Percentiles rank a stretch among this genome's conserved stretches.
phyloP scores from a whole-genome alignment of 1,140 invertebrate species.

The Ceratitis capitata region DNA sequence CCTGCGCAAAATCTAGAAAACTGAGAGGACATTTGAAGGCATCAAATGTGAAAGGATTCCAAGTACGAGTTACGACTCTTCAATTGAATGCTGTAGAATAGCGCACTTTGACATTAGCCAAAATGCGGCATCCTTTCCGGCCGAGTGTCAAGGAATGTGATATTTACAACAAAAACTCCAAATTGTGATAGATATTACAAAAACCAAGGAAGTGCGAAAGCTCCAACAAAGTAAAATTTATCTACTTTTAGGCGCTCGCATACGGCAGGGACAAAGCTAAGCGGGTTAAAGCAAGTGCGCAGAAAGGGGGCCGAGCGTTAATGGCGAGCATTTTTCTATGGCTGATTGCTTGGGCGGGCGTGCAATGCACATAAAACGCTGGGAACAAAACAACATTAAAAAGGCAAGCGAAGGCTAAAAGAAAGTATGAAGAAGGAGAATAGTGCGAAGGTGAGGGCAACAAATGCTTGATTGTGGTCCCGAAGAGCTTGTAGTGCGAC shows the following conservation, averaged over 20 bases:
- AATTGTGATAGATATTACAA: background rate
- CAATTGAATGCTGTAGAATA: background rate
- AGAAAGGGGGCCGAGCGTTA: background rate
- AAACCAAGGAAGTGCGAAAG: background rate
- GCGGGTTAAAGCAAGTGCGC: background rate
- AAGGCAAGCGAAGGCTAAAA: too few species aligned
- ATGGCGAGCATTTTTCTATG: background rate
- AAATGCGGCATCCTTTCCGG: background rate
- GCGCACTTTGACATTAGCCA: background rate
- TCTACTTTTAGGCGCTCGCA: background rate
- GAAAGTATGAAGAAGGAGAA: background rate
- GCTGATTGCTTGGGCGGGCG: constrained; percentile 8
- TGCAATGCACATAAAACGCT: background rate
- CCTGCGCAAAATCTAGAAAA: too few species aligned
- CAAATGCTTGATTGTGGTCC: background rate
- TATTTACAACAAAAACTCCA: background rate
- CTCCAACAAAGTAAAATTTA: background rate
- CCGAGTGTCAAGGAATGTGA: background rate
- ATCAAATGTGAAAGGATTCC: too few species aligned
- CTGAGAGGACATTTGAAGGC: too few species aligned
- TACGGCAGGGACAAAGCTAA: background rate
- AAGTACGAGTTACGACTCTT: too few species aligned
- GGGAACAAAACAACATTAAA: background rate
- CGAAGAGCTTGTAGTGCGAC: background rate
- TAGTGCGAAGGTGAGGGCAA: background rate